Evolutionary conservation across 2,113 vertebrate species (phyloP), one percentile per base, ranked within the genome.

Genomic region (Actenoides hombroni): DNA sequence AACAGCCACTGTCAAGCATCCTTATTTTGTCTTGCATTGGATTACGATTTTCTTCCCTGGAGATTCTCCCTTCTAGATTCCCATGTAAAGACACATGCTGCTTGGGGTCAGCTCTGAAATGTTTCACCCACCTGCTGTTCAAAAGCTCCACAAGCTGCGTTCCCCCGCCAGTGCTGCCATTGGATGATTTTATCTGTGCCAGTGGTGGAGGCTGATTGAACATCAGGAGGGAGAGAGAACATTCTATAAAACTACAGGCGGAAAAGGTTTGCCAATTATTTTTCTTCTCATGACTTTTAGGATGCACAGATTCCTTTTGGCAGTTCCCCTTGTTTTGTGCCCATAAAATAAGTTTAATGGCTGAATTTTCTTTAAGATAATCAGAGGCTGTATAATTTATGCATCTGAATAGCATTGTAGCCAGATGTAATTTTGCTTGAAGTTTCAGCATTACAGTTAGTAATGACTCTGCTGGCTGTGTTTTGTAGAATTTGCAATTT

Each of bases 381-480:
- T 98, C 98, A 98, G 97, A 97, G 96, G 97, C 96, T 80, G 97
- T 96, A 97, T 98, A 98, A 98, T 98, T 98, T 98, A 98, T 97
- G 98, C 97, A 98, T 98, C 94, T 51, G 70, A 97, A 98, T 94
- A 96, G 96, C 95, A 97, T 97, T 97, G 97, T 97, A 98, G 98
- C 98, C 98, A 98, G 98, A 98, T 98, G 98, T 97, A 98, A 98
- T 98, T 98, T 98, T 98, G 97, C 98, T 98, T n/a, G 65, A 96
- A 98, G 98, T 98, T 98, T 98, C 97, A 97, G 97, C 92, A 97
- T 98, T 98, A 98, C 98, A 98, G 98, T 98, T 98, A 98, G 98
- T 98, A 98, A 98, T 97, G 97, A 96, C 96, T 98, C 93, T 97
- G 95, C 97, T 97, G 95, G 95, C 98, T 98, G 98, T 97, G 98